Conservation (phyloP, 2,888 invertebrate species). For the Julus scanicus region DNA sequence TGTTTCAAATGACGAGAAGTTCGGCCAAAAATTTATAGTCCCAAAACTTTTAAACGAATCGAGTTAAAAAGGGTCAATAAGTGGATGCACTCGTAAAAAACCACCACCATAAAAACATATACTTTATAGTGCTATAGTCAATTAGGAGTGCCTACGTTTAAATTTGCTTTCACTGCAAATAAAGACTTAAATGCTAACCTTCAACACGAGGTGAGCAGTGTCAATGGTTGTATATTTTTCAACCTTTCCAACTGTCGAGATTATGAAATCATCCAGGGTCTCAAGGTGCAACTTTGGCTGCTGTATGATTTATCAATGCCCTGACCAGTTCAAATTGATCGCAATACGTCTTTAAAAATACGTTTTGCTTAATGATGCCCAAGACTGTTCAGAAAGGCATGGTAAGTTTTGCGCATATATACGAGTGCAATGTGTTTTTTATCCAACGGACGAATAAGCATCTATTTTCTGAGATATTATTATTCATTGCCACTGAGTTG, state of each 20-base stretch:
- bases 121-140: slow-evolving; percentile 8
- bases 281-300: neutral
- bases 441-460: neutral
- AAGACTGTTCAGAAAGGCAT: neutral
- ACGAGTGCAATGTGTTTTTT: neutral
- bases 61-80: neutral
- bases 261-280: neutral
- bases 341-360: neutral
- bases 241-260: neutral
- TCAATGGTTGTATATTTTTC: neutral
- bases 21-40: neutral
- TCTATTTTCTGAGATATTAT: slow-evolving; percentile 10
- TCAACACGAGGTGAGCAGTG: neutral
- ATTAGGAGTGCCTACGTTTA: neutral
- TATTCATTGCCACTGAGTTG: neutral
- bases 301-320: neutral
- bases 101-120: neutral
- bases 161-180: neutral
- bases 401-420: neutral
- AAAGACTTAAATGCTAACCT: neutral
- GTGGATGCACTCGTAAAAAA: neutral
- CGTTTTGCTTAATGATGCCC: neutral
- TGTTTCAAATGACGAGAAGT: neutral
- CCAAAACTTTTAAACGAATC: neutral
- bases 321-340: neutral